phyloP scores from a whole-genome alignment of 1,140 invertebrate genomes.

The Zaprionus nigranus region DNA sequence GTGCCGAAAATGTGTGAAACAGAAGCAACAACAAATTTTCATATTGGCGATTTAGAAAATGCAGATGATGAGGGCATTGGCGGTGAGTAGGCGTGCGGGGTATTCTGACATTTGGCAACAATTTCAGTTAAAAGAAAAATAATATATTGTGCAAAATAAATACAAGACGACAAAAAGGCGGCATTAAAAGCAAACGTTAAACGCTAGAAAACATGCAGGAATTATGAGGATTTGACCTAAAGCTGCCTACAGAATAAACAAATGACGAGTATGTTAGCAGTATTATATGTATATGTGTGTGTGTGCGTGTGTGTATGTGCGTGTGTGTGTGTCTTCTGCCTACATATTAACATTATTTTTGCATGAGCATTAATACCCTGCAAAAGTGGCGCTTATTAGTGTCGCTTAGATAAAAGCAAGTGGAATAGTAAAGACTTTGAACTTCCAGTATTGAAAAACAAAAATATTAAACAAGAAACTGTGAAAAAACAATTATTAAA shows the following conservation, averaged over 20 bases:
- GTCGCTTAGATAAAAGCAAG: not conserved
- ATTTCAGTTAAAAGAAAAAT: constrained; percentile 9
- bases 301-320: not conserved
- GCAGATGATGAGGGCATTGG: constrained; percentile 70
- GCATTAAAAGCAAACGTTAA: constrained; percentile 38
- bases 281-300: not conserved
- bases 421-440: not conserved
- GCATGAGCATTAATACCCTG: constrained; percentile 52
- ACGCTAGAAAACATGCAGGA: constrained; percentile 25
- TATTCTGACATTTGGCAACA: constrained; percentile 31
- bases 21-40: constrained; percentile 12
- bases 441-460: not conserved
- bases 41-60: constrained; percentile 48
- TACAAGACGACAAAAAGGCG: constrained; percentile 36
- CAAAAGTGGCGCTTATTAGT: not conserved
- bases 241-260: constrained; percentile 51
- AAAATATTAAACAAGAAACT: not conserved
- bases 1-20: constrained; percentile 35
- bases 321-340: constrained; percentile 1
- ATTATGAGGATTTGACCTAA: constrained; percentile 56
- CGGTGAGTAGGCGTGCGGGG: constrained; percentile 53
- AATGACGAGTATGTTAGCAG: constrained; percentile 24
- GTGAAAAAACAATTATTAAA: not conserved
- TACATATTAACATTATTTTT: constrained; percentile 47
- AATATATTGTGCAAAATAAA: constrained; percentile 57